Evolutionary conservation across 2,113 vertebrate species (phyloP).

Genomic region (Cathartes aura): DNA sequence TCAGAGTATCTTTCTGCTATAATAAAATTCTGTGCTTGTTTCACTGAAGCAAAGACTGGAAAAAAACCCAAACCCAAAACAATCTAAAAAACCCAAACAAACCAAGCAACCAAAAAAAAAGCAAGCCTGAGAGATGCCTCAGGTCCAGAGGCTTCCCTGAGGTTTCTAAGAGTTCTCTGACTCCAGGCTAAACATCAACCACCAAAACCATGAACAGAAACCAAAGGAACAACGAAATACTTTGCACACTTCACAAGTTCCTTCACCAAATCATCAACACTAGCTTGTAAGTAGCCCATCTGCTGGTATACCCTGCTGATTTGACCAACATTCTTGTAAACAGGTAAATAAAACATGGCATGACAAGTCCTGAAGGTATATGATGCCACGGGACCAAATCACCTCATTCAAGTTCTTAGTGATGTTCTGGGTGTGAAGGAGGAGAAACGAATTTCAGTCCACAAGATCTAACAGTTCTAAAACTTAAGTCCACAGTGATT

Average conservation of each 20-base stretch:
- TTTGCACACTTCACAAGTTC: neutral
- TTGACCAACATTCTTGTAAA: neutral
- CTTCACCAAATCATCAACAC: neutral
- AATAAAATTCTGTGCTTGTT: neutral
- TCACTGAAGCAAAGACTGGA: neutral
- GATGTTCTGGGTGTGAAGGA: neutral
- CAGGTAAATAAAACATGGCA: neutral
- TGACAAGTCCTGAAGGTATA: neutral
- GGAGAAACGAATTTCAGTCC: neutral
- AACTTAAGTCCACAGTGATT: neutral
- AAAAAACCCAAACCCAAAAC: neutral
- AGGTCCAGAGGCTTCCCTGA: neutral
- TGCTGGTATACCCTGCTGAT: neutral
- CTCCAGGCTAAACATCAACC: neutral
- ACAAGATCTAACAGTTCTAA: neutral
- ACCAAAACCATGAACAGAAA: neutral
- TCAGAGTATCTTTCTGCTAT: neutral
- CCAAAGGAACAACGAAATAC: neutral
- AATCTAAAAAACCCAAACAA: fast-evolving
- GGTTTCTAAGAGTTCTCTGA: neutral
- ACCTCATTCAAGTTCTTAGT: neutral
- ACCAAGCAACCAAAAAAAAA: neutral
- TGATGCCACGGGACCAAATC: neutral
- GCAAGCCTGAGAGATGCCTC: neutral
- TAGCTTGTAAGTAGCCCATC: neutral